Conservation (phyloP, 2,113 vertebrate genomes). For the Circaetus cinerascens region DNA sequence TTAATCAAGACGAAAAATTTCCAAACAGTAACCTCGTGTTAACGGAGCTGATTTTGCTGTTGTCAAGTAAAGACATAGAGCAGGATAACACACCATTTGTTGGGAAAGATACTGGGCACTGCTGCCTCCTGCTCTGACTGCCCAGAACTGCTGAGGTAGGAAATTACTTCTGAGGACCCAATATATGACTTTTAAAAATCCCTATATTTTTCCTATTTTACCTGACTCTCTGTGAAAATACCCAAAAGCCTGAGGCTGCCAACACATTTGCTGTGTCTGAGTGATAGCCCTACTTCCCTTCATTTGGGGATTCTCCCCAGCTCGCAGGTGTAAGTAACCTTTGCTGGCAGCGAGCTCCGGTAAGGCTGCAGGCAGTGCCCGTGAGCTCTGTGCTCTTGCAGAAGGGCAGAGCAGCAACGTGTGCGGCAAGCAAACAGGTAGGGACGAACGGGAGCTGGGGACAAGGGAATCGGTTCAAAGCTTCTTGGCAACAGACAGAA, state of each 20-base stretch:
- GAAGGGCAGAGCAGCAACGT: not conserved
- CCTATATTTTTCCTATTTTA: not conserved
- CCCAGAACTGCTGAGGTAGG: not conserved
- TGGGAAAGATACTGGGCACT: not conserved
- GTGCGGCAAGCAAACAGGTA: not conserved
- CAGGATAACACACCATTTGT: not conserved
- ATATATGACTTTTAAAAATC: not conserved
- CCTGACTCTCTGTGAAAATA: not conserved
- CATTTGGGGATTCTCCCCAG: fast-evolving
- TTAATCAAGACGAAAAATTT: slow-evolving; percentile 45
- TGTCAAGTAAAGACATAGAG: not conserved
- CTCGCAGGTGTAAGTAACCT: not conserved
- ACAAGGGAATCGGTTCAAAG: not conserved
- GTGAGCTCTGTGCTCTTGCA: not conserved
- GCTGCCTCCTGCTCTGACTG: not conserved
- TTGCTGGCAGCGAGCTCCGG: not conserved
- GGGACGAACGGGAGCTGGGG: not conserved
- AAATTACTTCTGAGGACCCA: not conserved
- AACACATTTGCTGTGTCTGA: not conserved
- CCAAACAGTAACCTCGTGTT: not conserved
- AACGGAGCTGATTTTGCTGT: slow-evolving; percentile 24
- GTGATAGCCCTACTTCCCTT: not conserved
- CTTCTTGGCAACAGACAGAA: not conserved
- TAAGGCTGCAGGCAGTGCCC: not conserved
- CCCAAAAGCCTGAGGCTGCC: not conserved